Conservation (phyloP, 1,140 invertebrate species). For the Physella acuta region DNA sequence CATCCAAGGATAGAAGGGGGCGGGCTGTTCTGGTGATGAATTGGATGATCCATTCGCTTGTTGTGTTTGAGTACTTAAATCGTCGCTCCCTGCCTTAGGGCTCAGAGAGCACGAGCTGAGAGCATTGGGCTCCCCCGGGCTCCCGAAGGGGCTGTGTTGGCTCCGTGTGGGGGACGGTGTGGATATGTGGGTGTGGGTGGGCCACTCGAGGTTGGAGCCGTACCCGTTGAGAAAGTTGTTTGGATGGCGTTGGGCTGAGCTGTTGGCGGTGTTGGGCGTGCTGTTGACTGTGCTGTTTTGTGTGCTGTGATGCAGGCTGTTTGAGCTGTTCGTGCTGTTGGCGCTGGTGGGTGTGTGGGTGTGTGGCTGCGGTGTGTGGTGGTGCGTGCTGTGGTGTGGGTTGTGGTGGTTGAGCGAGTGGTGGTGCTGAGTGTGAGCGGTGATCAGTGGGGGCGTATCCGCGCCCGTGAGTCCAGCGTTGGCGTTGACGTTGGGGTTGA, state of each 20-base stretch:
- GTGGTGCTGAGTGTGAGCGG: slow-evolving; percentile 11
- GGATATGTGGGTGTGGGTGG: slow-evolving; percentile 14
- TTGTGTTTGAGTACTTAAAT: slow-evolving; percentile 6
- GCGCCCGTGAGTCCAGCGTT: neutral
- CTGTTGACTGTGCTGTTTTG: slow-evolving; percentile 1
- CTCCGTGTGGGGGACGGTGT: slow-evolving; percentile 23
- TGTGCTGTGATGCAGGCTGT: neutral
- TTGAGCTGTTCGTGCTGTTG: neutral
- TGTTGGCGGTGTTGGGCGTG: neutral
- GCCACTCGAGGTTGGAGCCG: slow-evolving; percentile 9
- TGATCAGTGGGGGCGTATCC: slow-evolving; percentile 3
- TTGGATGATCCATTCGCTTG: slow-evolving; percentile 2
- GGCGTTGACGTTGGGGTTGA: neutral
- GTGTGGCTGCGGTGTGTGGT: neutral
- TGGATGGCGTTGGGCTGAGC: neutral
- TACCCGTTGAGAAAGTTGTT: slow-evolving; percentile 4
- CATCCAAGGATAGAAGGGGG: slow-evolving; percentile 53
- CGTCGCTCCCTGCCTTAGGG: slow-evolving; percentile 17
- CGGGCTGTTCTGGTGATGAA: slow-evolving; percentile 32
- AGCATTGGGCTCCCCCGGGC: slow-evolving; percentile 17
- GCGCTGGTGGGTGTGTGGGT: slow-evolving; percentile 1
- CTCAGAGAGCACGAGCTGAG: slow-evolving; percentile 17
- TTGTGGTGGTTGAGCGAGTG: slow-evolving; percentile 6
- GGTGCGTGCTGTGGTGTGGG: slow-evolving; percentile 8
- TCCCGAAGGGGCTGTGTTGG: slow-evolving; percentile 27